Evolutionary conservation across 2,113 vertebrate species (phyloP).

Genomic region (Zosterops borbonicus): DNA sequence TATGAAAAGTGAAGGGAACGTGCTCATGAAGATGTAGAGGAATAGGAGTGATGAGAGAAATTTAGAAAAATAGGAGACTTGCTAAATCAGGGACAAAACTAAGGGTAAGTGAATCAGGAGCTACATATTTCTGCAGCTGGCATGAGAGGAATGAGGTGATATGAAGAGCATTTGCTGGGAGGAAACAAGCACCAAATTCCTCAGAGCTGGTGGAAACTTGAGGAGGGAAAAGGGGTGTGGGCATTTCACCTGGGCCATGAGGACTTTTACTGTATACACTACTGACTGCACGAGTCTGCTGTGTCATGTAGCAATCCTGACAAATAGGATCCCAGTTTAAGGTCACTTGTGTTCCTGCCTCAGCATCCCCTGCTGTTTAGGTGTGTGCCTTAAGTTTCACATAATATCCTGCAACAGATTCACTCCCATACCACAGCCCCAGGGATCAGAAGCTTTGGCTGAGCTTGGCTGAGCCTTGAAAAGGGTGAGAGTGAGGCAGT

Average conservation of each 20-base stretch:
- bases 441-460: not conserved
- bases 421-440: not conserved
- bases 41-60: not conserved
- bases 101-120: not conserved
- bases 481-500: not conserved
- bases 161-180: not conserved
- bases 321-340: not conserved
- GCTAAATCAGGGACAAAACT: not conserved
- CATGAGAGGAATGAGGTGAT: not conserved
- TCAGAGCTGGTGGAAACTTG: not conserved
- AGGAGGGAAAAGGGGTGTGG: not conserved
- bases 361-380: not conserved
- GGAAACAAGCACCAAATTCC: not conserved
- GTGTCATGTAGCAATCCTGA: not conserved
- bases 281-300: not conserved
- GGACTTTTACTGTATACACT: not conserved
- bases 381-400: not conserved
- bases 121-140: not conserved
- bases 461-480: not conserved
- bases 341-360: not conserved
- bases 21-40: not conserved
- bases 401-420: rapidly evolving
- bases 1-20: not conserved
- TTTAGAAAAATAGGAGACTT: not conserved
- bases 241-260: not conserved